Percentiles rank a stretch among this genome's conserved stretches.
Evolutionary conservation across 1,140 invertebrate species (phyloP).

Genomic region (Polypedilum vanderplanki): DNA sequence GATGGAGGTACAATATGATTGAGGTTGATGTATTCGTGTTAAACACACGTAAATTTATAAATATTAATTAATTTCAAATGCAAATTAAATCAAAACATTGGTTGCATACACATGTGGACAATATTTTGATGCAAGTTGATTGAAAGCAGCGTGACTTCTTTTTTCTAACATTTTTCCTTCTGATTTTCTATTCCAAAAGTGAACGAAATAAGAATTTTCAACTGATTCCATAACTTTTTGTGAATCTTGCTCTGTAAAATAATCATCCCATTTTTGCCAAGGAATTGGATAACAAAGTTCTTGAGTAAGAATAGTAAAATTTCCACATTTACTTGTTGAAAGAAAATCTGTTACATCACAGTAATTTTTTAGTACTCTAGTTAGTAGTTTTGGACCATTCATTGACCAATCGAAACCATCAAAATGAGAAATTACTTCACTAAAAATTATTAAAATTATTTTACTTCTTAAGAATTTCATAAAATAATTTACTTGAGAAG

Average conservation of each 20-base stretch:
- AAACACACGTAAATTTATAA: too few relatives aligned
- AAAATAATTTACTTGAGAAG: neutral
- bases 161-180: neutral
- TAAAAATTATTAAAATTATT: neutral
- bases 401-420: neutral
- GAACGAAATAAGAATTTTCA: conserved; percentile 7
- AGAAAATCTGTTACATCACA: neutral
- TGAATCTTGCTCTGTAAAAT: neutral
- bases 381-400: conserved; percentile 23
- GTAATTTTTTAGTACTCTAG: neutral
- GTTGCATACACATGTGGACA: conserved; percentile 4
- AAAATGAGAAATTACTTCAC: neutral
- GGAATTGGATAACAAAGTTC: conserved; percentile 12
- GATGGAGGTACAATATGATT: too few relatives aligned
- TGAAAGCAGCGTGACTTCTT: neutral
- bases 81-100: too few relatives aligned
- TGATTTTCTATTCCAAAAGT: neutral
- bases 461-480: neutral
- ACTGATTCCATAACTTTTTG: neutral
- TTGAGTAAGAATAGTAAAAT: neutral
- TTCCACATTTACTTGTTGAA: neutral
- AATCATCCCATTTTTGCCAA: neutral
- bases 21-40: too few relatives aligned
- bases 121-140: neutral
- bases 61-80: too few relatives aligned